Conservation (phyloP, 2,888 invertebrate species). For the Ophonus ardosiacus region DNA sequence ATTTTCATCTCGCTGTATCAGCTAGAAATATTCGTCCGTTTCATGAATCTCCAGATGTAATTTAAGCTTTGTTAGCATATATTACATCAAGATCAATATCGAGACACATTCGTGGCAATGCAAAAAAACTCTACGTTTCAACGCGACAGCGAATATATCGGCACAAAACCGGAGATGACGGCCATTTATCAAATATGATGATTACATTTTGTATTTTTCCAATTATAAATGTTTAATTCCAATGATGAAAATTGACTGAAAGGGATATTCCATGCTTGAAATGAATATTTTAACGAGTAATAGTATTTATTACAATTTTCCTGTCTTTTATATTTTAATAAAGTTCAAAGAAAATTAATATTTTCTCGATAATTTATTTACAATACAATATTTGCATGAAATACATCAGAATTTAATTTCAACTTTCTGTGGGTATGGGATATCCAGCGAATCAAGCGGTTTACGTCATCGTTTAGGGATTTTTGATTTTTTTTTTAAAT, state of each 20-base stretch:
- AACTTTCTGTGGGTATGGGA: too few species aligned
- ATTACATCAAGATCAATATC: slow-evolving; percentile 39
- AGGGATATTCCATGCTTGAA: background rate
- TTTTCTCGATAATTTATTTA: too few species aligned
- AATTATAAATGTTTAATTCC: slow-evolving; percentile 25
- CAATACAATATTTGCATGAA: too few species aligned
- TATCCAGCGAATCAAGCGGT: too few species aligned
- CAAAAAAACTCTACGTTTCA: slow-evolving; percentile 37
- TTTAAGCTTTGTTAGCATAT: slow-evolving; percentile 41
- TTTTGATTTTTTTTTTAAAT: too few species aligned
- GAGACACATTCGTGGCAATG: slow-evolving; percentile 10
- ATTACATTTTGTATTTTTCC: slow-evolving; percentile 12
- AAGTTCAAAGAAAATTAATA: background rate
- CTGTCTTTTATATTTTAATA: background rate
- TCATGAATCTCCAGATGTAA: slow-evolving; percentile 34
- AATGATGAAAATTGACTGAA: background rate
- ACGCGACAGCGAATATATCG: background rate
- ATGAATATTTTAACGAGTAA: background rate
- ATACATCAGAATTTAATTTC: too few species aligned
- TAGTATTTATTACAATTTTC: background rate
- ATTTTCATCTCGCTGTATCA: slow-evolving; percentile 1
- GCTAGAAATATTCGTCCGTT: slow-evolving; percentile 18
- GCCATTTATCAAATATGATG: slow-evolving; percentile 25
- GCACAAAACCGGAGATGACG: slow-evolving; percentile 18
- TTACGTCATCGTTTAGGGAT: too few species aligned